phyloP scores from a whole-genome alignment of 1,140 invertebrate species.

The Tetramorium alpestre region DNA sequence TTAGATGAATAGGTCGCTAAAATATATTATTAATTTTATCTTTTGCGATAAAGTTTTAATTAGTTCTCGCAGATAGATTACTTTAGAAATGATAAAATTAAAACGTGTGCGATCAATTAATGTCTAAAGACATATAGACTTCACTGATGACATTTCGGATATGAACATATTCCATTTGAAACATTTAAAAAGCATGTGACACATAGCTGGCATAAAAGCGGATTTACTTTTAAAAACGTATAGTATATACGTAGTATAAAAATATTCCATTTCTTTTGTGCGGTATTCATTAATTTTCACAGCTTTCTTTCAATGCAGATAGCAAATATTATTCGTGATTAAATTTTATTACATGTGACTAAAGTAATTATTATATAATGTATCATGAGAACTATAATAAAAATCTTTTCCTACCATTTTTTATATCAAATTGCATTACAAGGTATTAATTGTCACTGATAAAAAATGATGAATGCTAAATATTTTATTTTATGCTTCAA shows the following conservation, averaged over 20 bases:
- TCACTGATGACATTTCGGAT: neutral
- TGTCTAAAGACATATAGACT: neutral
- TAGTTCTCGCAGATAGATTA: neutral
- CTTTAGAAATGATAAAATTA: constrained; percentile 4
- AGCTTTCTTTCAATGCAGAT: neutral
- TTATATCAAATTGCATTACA: neutral
- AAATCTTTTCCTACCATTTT: neutral
- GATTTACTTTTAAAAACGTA: constrained; percentile 20
- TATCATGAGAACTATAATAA: neutral
- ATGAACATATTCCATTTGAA: neutral
- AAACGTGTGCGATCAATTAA: constrained; percentile 21
- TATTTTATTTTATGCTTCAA: neutral
- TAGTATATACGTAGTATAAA: neutral
- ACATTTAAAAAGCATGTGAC: constrained; percentile 6
- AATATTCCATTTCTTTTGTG: neutral
- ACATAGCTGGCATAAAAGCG: neutral
- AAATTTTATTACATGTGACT: neutral
- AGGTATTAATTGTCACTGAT: neutral
- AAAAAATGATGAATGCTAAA: neutral
- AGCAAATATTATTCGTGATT: neutral
- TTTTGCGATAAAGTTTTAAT: neutral
- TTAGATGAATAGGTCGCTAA: neutral
- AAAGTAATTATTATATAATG: neutral
- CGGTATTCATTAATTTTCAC: neutral
- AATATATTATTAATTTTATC: constrained; percentile 9